Percentiles rank a stretch among this genome's conserved stretches.
Conservation (phyloP, 37 sponge, comb jelly and placozoan genomes). For the Aplysina aerophoba region DNA sequence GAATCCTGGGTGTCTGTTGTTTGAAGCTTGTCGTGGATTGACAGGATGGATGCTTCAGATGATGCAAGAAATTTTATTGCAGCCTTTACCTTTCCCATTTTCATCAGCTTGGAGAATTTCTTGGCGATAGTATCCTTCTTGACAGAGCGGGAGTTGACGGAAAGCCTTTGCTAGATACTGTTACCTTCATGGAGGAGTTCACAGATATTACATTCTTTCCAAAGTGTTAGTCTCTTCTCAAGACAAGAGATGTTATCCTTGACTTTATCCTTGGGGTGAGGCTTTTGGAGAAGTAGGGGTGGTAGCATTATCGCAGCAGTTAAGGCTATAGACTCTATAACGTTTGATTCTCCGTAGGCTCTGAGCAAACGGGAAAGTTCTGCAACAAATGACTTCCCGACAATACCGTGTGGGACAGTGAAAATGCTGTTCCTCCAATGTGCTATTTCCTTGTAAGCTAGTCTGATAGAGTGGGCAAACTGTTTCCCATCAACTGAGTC, state of each 20-base stretch:
- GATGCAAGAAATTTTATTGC: background rate
- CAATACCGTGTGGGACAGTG: background rate
- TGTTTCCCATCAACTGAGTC: background rate
- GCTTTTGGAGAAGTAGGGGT: too few species aligned
- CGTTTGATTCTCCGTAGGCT: background rate
- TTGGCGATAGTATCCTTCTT: background rate
- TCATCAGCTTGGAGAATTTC: constrained; percentile 12
- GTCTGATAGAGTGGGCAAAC: background rate
- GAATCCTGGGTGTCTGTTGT: background rate
- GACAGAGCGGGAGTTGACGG: background rate
- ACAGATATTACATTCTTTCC: too few species aligned
- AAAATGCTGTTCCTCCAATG: background rate
- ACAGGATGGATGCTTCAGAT: background rate
- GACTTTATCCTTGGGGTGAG: background rate
- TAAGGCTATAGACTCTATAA: background rate
- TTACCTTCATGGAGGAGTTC: too few species aligned
- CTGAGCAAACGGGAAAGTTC: background rate
- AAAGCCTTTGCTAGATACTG: background rate
- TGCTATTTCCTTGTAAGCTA: background rate
- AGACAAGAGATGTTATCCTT: too few species aligned
- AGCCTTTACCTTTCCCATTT: constrained; percentile 22
- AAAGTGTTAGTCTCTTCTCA: too few species aligned
- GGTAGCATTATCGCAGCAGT: background rate
- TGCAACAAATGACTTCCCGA: background rate
- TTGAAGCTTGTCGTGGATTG: background rate